Evolutionary conservation across 2,888 invertebrate species (phyloP).

Genomic region (Lasioglossum oenotherae): DNA sequence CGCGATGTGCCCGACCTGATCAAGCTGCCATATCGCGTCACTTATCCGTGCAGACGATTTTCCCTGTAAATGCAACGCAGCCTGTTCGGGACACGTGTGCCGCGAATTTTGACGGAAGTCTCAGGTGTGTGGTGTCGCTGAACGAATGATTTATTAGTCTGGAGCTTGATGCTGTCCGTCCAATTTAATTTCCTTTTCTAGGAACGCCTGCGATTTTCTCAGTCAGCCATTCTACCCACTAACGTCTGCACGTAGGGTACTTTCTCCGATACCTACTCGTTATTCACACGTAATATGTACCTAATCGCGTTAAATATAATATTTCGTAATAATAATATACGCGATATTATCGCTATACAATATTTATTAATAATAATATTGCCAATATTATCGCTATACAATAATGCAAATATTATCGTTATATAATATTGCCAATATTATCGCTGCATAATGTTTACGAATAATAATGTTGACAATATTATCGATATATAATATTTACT

Average conservation of each 20-base stretch:
- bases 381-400: too few relatives aligned
- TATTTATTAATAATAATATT: too few relatives aligned
- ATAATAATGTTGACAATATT: background rate
- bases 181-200: slow-evolving; percentile 29
- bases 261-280: slow-evolving; percentile 1
- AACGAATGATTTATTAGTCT: slow-evolving; percentile 37
- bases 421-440: too few relatives aligned
- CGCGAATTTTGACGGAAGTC: slow-evolving; percentile 61
- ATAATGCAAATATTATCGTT: too few relatives aligned
- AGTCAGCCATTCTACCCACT: background rate
- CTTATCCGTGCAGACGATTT: slow-evolving; percentile 72
- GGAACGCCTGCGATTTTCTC: slow-evolving; percentile 4
- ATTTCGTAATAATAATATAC: background rate
- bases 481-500: background rate
- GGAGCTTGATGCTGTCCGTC: background rate
- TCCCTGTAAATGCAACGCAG: slow-evolving; percentile 65
- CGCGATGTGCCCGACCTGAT: slow-evolving; percentile 68
- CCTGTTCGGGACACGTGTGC: slow-evolving; percentile 49
- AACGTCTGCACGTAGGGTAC: background rate
- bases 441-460: background rate
- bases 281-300: background rate
- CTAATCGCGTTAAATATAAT: background rate
- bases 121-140: slow-evolving; percentile 18
- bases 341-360: too few relatives aligned
- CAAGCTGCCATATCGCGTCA: slow-evolving; percentile 72